A percentile compares a stretch with the other conserved stretches of the same genome.
phyloP scores from a whole-genome alignment of 2,888 invertebrate genomes.

The Hydrotaea cyrtoneurina region DNA sequence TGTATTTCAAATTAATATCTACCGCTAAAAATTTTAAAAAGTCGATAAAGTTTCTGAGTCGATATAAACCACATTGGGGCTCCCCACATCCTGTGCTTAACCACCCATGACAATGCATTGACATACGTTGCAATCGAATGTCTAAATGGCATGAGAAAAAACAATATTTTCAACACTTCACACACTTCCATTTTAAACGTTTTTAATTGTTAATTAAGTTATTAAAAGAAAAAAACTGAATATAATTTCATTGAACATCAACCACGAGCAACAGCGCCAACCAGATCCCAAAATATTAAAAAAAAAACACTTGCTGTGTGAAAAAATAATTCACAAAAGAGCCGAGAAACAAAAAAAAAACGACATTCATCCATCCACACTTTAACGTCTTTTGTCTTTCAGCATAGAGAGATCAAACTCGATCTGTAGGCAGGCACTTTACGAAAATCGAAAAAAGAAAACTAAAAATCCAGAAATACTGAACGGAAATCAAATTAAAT shows the following conservation, averaged over 20 bases:
- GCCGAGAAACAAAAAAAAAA: slow-evolving; percentile 42
- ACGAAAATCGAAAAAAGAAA: slow-evolving; percentile 6
- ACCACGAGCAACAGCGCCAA: slow-evolving; percentile 61
- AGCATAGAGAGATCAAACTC: not conserved
- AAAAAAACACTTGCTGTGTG: slow-evolving; percentile 59
- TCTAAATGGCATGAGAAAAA: too few species aligned
- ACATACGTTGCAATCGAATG: too few species aligned
- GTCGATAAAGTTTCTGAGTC: too few species aligned
- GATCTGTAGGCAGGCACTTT: slow-evolving; percentile 27
- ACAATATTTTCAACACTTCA: too few species aligned
- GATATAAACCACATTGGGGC: too few species aligned
- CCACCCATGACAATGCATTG: too few species aligned
- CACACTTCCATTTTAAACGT: slow-evolving; percentile 21
- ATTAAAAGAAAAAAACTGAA: slow-evolving; percentile 52
- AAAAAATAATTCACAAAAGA: slow-evolving; percentile 40
- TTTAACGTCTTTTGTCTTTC: slow-evolving; percentile 26
- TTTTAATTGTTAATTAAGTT: slow-evolving; percentile 69
- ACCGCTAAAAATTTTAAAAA: too few species aligned
- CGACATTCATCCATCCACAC: slow-evolving; percentile 5
- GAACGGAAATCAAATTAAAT: slow-evolving; percentile 65
- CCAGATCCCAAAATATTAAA: slow-evolving; percentile 50
- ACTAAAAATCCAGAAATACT: not conserved
- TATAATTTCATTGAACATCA: slow-evolving; percentile 56
- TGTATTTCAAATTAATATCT: too few species aligned
- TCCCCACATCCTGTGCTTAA: too few species aligned